A percentile compares a stretch with the other conserved stretches of the same genome.
Conservation (phyloP, 2,888 invertebrate species). For the Parthenolecanium corni region DNA sequence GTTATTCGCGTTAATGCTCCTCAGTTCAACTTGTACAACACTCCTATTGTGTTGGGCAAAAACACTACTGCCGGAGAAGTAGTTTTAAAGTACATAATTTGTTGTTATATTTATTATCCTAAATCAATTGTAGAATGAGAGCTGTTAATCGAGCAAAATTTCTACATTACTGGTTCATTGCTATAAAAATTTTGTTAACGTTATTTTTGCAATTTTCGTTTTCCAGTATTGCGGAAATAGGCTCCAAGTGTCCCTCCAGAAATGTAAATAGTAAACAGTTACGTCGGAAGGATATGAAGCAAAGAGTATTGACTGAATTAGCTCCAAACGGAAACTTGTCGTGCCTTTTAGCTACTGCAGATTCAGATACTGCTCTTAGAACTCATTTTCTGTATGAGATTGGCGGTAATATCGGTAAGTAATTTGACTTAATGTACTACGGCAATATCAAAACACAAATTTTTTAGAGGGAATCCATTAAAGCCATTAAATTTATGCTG, state of each 20-base stretch:
- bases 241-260: constrained; percentile 27
- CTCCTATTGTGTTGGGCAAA: constrained; percentile 39
- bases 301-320: constrained; percentile 35
- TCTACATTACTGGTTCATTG: background rate
- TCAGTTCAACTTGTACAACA: constrained; percentile 37
- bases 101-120: too few relatives aligned
- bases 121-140: too few relatives aligned
- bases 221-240: constrained; percentile 14
- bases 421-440: constrained; percentile 42
- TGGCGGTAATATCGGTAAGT: constrained; percentile 45
- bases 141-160: too few relatives aligned
- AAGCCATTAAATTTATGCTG: too few relatives aligned
- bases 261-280: constrained; percentile 20
- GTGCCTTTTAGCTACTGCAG: constrained; percentile 38
- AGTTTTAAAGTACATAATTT: constrained; percentile 38
- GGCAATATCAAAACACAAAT: constrained; percentile 29
- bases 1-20: constrained; percentile 38
- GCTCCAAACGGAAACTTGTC: constrained; percentile 38
- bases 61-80: constrained; percentile 42
- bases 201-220: background rate
- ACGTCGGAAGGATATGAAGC: constrained; percentile 34
- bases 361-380: constrained; percentile 38
- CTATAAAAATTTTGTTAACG: background rate
- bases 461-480: too few relatives aligned
- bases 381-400: constrained; percentile 42